These are phyloP conservation scores for Netelia inedita DNA, from an alignment of 2,888 invertebrate species.

Conservation along the genomic window DNA sequence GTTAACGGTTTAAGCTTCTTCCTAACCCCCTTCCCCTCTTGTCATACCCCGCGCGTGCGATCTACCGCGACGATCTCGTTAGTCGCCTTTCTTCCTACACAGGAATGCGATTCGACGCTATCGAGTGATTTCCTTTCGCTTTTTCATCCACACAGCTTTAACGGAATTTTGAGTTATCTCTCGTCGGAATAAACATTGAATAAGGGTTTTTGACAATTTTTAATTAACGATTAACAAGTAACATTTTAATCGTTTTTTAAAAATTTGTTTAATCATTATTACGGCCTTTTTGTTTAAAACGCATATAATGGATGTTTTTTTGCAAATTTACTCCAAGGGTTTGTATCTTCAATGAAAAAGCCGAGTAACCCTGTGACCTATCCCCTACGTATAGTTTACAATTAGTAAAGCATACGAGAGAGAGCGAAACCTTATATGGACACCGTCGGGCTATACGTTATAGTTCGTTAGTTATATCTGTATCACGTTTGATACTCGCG, in stretches of 20 bases:
- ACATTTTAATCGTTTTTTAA: not conserved
- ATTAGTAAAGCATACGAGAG: conserved; percentile 14
- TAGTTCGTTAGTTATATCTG: not conserved
- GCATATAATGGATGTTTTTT: not conserved
- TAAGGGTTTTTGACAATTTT: no score
- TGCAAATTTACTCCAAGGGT: not conserved
- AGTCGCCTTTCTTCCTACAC: conserved; percentile 65
- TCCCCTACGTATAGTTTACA: not conserved
- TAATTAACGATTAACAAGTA: not conserved
- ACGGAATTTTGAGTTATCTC: no score
- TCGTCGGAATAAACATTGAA: no score
- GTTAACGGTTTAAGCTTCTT: conserved; percentile 80
- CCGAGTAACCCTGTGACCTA: not conserved
- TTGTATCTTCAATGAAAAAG: not conserved
- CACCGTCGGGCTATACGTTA: not conserved
- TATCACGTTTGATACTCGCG: conserved; percentile 13
- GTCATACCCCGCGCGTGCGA: conserved; percentile 73
- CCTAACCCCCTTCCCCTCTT: not conserved
- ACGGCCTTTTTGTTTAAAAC: not conserved
- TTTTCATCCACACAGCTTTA: no score
- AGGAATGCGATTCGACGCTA: not conserved
- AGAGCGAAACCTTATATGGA: conserved; percentile 20
- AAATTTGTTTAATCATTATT: not conserved
- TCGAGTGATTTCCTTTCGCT: not conserved
- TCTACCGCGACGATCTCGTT: conserved; percentile 81